Evolutionary conservation across 2,113 vertebrate species (phyloP).

Genomic region (Todiramphus saurophagus): DNA sequence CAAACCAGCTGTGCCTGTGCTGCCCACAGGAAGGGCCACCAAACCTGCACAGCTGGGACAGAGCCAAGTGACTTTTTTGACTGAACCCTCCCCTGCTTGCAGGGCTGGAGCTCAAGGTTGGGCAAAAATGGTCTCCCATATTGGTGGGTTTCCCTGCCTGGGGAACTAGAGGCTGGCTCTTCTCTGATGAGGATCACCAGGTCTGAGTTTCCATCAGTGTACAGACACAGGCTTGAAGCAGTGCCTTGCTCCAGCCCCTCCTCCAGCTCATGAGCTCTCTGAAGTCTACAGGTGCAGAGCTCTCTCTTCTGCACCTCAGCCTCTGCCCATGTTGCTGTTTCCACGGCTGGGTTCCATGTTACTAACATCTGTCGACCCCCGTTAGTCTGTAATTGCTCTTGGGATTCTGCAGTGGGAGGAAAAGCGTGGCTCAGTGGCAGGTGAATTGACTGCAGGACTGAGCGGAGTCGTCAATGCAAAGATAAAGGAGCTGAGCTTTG

Average conservation of each 20-base stretch:
- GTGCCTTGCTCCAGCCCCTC: background rate
- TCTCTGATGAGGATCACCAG: accelerated
- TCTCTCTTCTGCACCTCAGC: background rate
- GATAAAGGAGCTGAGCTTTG: background rate
- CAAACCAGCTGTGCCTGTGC: background rate
- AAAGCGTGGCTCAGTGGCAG: background rate
- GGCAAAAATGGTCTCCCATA: background rate
- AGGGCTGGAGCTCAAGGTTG: background rate
- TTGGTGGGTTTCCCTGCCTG: background rate
- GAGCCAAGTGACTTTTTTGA: background rate
- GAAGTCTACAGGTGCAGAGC: background rate
- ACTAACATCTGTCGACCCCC: constrained; percentile 18
- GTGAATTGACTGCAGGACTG: background rate
- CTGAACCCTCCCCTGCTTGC: accelerated
- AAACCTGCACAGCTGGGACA: background rate
- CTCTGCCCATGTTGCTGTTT: constrained; percentile 22
- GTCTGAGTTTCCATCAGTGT: background rate
- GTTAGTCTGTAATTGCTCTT: constrained; percentile 30
- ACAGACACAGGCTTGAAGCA: background rate
- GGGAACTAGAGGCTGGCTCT: background rate
- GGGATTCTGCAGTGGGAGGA: background rate
- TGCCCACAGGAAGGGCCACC: background rate
- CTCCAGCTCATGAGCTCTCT: background rate
- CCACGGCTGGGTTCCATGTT: background rate
- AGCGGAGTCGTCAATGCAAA: background rate